Conservation (phyloP, 2,888 invertebrate genomes). For the Carcina quercana region DNA sequence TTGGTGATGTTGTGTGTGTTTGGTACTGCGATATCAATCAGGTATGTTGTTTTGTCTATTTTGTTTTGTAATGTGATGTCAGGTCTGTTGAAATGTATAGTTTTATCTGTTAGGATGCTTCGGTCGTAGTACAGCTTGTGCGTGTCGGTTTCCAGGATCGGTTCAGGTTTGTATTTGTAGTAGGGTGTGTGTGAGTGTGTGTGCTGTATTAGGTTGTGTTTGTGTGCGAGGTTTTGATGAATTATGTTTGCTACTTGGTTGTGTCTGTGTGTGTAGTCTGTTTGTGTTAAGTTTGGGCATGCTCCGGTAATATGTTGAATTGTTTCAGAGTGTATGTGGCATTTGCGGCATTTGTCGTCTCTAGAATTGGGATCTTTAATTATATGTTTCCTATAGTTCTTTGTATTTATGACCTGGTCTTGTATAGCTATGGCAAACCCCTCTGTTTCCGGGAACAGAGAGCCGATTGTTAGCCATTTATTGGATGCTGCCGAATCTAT, state of each 20-base stretch:
- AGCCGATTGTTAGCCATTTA: no score
- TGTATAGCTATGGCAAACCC: neutral
- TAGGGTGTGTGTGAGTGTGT: slow-evolving; percentile 3
- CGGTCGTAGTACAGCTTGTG: slow-evolving; percentile 7
- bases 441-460: slow-evolving; percentile 1
- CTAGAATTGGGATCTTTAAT: neutral
- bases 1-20: no score
- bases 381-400: neutral
- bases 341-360: neutral
- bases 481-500: no score
- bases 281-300: slow-evolving; percentile 6
- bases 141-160: slow-evolving; percentile 3
- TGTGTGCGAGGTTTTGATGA: slow-evolving; percentile 10
- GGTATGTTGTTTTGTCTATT: neutral
- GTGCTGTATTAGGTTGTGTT: neutral
- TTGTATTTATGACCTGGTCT: slow-evolving; percentile 1
- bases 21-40: neutral
- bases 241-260: slow-evolving; percentile 11
- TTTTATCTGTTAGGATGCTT: neutral
- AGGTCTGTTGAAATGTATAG: neutral
- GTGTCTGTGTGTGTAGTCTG: slow-evolving; percentile 8
- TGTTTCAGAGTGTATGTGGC: neutral
- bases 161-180: slow-evolving; percentile 11
- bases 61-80: neutral
- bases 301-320: slow-evolving; percentile 10